Evolutionary conservation across 2,797 vertebrate species (phyloP).

Genomic region (Muscicapa comitata): DNA sequence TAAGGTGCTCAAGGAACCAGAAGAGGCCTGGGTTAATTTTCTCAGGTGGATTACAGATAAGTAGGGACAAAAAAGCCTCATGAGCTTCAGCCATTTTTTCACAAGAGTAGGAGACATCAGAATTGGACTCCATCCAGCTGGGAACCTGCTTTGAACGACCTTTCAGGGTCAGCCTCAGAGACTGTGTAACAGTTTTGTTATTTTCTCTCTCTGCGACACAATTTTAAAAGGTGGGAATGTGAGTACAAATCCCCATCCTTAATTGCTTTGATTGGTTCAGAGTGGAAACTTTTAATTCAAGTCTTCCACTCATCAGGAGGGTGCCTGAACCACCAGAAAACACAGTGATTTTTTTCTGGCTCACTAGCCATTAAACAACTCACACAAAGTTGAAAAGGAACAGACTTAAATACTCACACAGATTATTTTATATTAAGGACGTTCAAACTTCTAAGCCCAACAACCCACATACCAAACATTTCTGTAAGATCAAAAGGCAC

Average conservation of each 20-base stretch:
- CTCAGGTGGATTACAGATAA: background rate
- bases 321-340: background rate
- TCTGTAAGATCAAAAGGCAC: conserved; percentile 42
- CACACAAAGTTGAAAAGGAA: conserved; percentile 8
- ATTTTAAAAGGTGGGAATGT: background rate
- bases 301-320: conserved; percentile 11
- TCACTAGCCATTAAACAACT: conserved; percentile 16
- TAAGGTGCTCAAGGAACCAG: background rate
- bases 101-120: background rate
- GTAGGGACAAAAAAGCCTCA: background rate
- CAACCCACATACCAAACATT: conserved; percentile 41
- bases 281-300: conserved; percentile 10
- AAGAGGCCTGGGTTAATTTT: background rate
- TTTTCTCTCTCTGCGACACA: background rate
- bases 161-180: background rate
- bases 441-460: conserved; percentile 15
- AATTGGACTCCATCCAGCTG: background rate
- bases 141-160: background rate
- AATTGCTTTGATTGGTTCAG: conserved; percentile 5
- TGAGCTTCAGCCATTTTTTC: fast-evolving
- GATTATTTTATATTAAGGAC: conserved; percentile 52
- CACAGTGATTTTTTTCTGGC: background rate
- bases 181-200: background rate
- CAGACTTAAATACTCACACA: conserved; percentile 12
- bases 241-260: conserved; percentile 12